These are phyloP conservation scores for Xestia sexstrigata DNA, from an alignment of 2,888 invertebrate genomes.

Conservation along the genomic window DNA sequence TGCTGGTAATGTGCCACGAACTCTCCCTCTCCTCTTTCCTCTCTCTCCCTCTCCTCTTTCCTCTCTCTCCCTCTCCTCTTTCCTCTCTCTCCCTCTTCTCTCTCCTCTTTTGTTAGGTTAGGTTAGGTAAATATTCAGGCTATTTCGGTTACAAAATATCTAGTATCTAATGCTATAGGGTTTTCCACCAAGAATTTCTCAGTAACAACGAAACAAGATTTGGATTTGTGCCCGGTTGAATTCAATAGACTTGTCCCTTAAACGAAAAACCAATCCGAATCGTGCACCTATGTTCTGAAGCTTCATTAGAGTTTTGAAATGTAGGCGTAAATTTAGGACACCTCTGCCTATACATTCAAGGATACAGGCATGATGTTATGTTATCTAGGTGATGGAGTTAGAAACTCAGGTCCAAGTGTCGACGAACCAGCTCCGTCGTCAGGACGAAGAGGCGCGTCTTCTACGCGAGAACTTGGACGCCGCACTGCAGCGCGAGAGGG, in stretches of 20 bases:
- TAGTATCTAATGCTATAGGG: not conserved
- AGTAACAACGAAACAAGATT: not conserved
- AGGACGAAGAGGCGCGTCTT: conserved; percentile 97
- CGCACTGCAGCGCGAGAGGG: conserved; percentile 93
- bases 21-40: not conserved
- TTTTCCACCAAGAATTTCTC: not conserved
- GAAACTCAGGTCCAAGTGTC: conserved; percentile 98
- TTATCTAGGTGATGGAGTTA: conserved; percentile 95
- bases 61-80: too few relatives aligned
- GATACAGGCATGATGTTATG: not conserved
- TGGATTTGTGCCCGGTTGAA: not conserved
- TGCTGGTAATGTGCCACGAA: not conserved
- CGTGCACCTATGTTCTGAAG: not conserved
- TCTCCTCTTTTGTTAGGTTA: too few relatives aligned
- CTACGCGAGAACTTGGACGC: conserved; percentile 95
- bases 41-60: too few relatives aligned
- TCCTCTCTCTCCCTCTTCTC: too few relatives aligned
- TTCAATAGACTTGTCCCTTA: too few relatives aligned
- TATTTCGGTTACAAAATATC: not conserved
- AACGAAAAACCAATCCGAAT: not conserved
- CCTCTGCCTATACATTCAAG: not conserved
- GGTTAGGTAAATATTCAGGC: not conserved
- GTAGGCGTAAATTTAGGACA: not conserved
- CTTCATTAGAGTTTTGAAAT: not conserved
- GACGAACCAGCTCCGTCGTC: conserved; percentile 96